Conservation (phyloP, 2,888 invertebrate species). For the Balanococcus diminutus region DNA sequence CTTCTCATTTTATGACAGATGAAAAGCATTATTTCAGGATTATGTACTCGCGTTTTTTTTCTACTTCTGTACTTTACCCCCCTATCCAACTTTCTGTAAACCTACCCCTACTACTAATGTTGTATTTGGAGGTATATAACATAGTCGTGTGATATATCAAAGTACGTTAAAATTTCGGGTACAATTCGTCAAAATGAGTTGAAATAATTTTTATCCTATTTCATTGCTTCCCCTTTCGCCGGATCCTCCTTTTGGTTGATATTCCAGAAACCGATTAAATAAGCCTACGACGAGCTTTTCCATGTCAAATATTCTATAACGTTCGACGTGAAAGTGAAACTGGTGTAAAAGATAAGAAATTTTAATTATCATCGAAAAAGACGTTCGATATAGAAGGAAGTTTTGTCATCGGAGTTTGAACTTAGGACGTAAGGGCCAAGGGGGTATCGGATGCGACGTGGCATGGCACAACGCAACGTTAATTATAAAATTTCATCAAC, state of each 20-base stretch:
- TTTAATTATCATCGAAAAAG: conserved; percentile 5
- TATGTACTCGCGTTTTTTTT: no score
- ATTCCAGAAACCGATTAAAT: not conserved
- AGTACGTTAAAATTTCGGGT: not conserved
- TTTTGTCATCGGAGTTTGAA: not conserved
- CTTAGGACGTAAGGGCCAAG: not conserved
- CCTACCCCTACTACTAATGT: no score
- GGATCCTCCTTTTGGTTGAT: not conserved
- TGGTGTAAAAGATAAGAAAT: conserved; percentile 5
- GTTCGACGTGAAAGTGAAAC: not conserved
- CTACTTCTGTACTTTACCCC: no score
- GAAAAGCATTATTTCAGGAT: no score
- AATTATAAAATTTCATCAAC: conserved; percentile 31
- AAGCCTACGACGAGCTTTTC: not conserved
- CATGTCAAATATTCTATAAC: not conserved
- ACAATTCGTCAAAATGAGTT: not conserved
- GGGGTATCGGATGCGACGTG: not conserved
- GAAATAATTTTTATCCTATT: not conserved
- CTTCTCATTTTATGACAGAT: no score
- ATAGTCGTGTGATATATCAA: not conserved
- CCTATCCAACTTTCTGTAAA: no score
- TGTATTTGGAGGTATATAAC: no score
- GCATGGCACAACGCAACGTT: not conserved
- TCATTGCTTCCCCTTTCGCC: not conserved
- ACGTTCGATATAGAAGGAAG: not conserved